Conservation (phyloP, 2,797 vertebrate species). For the Erithacus rubecula region DNA sequence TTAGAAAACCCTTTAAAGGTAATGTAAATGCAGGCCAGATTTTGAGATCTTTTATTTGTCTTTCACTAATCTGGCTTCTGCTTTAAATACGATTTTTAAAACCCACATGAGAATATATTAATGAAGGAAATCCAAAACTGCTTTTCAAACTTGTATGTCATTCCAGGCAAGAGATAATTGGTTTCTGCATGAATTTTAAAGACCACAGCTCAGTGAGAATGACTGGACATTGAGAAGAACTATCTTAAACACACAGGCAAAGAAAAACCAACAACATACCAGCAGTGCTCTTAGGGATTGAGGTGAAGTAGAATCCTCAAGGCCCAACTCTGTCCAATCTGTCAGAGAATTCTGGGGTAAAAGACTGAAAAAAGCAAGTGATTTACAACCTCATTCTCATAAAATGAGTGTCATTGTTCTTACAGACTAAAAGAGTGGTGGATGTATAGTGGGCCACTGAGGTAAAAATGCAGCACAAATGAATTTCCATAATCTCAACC, state of each 20-base stretch:
- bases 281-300: not conserved
- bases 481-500: slow-evolving; percentile 67
- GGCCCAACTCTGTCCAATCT: slow-evolving; percentile 14
- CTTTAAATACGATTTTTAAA: not conserved
- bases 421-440: slow-evolving; percentile 36
- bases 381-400: slow-evolving; percentile 64
- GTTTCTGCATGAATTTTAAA: not conserved
- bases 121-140: not conserved
- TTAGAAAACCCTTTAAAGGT: not conserved
- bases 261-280: slow-evolving; percentile 10
- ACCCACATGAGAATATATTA: not conserved
- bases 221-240: slow-evolving; percentile 9
- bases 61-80: not conserved
- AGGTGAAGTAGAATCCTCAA: slow-evolving; percentile 32
- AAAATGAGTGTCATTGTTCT: slow-evolving; percentile 69
- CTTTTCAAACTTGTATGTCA: not conserved
- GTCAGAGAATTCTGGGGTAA: slow-evolving; percentile 23
- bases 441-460: slow-evolving; percentile 37
- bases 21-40: not conserved
- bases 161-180: not conserved
- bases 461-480: slow-evolving; percentile 67
- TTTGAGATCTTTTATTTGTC: not conserved
- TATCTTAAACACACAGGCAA: not conserved
- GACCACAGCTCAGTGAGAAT: not conserved
- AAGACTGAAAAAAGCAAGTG: slow-evolving; percentile 56